These are phyloP conservation scores for Aelia acuminata DNA, from an alignment of 2,888 invertebrate species.

Conservation along the genomic window DNA sequence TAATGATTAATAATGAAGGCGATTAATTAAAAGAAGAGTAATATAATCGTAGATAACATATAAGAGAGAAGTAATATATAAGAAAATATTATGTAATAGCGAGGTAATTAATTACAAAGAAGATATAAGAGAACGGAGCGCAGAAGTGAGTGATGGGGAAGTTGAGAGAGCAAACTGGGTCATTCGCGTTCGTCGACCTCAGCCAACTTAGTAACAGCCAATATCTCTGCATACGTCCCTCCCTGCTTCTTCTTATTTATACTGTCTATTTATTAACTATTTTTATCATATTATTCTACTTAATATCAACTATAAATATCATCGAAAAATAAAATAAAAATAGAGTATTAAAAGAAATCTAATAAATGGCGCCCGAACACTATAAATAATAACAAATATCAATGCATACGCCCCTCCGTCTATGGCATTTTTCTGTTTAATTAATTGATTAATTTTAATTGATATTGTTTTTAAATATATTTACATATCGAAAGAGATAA, in stretches of 20 bases:
- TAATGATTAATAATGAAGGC: neutral
- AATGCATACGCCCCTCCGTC: too few species aligned
- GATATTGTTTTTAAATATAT: too few species aligned
- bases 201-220: constrained; percentile 2
- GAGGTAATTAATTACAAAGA: neutral
- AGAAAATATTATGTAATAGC: neutral
- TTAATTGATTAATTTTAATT: too few species aligned
- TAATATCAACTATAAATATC: too few species aligned
- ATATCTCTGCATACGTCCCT: constrained; percentile 17
- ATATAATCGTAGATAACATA: neutral
- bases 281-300: too few species aligned
- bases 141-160: constrained; percentile 31
- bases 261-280: neutral
- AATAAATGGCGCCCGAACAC: too few species aligned
- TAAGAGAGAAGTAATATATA: neutral
- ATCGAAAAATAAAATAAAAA: too few species aligned
- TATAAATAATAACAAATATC: too few species aligned
- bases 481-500: too few species aligned
- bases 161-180: neutral
- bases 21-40: neutral
- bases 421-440: too few species aligned
- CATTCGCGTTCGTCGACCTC: neutral
- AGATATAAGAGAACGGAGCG: neutral
- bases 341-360: too few species aligned
- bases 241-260: neutral